phyloP scores from a whole-genome alignment of 2,113 vertebrate species.

The Nycticebus coucang region DNA sequence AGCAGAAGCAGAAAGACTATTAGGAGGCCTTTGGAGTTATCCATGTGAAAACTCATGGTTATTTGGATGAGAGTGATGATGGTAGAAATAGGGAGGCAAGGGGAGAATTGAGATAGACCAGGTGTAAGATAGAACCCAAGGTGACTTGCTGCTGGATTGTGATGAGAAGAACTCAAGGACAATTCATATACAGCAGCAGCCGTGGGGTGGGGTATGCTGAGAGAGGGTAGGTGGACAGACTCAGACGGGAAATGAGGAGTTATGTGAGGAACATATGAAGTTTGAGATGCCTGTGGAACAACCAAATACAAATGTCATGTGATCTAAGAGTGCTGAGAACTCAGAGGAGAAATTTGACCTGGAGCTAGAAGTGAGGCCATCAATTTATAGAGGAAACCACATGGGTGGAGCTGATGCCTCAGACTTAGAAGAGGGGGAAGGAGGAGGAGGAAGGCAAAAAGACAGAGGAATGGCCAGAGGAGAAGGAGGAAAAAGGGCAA shows the following conservation, averaged over 20 bases:
- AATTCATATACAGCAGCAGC: neutral
- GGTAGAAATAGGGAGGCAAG: neutral
- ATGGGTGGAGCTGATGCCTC: neutral
- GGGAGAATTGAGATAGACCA: neutral
- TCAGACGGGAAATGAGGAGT: neutral
- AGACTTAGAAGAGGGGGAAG: neutral
- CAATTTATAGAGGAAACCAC: neutral
- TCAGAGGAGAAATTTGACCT: neutral
- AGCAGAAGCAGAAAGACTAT: neutral
- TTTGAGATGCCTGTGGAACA: neutral
- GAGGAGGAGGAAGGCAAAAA: neutral
- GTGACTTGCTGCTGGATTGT: neutral
- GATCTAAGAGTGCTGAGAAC: neutral
- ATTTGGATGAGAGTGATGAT: neutral
- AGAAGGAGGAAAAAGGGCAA: neutral
- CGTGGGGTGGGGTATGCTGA: neutral
- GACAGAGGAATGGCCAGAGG: neutral
- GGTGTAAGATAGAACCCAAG: neutral
- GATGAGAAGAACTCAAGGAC: neutral
- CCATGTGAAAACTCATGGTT: neutral
- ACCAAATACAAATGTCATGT: neutral
- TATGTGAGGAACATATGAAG: neutral
- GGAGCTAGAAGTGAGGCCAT: neutral
- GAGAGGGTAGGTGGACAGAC: neutral
- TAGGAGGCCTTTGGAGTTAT: neutral